Base-by-base conservation (phyloP, 2,888 invertebrate species). In the Ochropleura plecta region DNA sequence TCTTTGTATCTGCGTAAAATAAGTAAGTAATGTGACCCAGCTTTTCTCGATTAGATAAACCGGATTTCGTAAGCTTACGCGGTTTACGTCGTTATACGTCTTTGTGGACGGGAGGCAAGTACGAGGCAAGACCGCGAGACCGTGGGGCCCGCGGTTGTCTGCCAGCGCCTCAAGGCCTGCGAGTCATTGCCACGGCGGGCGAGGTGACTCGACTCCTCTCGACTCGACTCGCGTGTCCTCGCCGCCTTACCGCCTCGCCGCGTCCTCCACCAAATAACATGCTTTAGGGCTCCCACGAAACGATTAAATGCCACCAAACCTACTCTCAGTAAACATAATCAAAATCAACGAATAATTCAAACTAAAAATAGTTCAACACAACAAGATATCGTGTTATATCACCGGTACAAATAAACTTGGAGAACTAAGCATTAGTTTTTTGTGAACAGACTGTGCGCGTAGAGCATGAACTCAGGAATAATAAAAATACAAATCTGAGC, bases 111-210 rank as follows among this genome's bases (percentile, higher is more conserved):
- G 76, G 59, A 57, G 63, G 53, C 75, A 71, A 70, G 60, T 69
- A 49, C 83, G 79, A 73, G 60, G 79, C 78, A 81, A 80, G 82
- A 73, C 81, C 79, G 79, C 88, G 91, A 87, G 91, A 91, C 91
- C 90, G 81, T 88, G 91, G 88, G 91, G 91, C 91, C 90, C 90
- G 87, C 89, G 81, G 89, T 89, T 91, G 91, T 89, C 91, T 91
- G 86, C 88, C 86, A 62, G 44, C 62, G 62, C 87, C 88, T 94
- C 95, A 94, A 95, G 95, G 95, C 92, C 93, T 90, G 88, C 92
- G 90, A 94, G 95, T 95, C 95, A 95, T 92, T 94, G 95, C 90
- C 94, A 93, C 93, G 93, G 64, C 71, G 83, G 93, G 64, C 71
- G 83, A 69, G 88, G 84, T 49, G 42, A 48, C 86, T 67, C 88